These are phyloP conservation scores for Rhagoletis zephyria DNA, from an alignment of 1,140 invertebrate species.

Conservation along the genomic window DNA sequence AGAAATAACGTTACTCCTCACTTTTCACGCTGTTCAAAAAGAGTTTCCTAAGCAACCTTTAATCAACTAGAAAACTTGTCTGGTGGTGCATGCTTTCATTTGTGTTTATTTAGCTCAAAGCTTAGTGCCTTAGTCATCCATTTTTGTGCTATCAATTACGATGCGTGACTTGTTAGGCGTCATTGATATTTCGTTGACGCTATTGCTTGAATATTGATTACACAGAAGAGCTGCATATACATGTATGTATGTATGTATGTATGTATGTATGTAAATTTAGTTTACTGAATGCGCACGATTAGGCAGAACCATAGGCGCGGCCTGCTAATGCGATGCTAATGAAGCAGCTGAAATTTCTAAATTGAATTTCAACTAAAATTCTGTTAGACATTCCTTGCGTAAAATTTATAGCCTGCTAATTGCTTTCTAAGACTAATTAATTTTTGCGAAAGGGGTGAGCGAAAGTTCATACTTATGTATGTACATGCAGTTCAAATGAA, in stretches of 20 bases:
- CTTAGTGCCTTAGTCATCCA: not conserved
- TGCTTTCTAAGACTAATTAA: conserved; percentile 18
- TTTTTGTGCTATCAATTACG: not conserved
- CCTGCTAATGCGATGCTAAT: conserved; percentile 34
- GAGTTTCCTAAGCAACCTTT: not conserved
- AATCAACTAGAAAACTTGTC: not conserved
- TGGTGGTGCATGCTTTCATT: not conserved
- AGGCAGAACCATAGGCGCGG: not conserved
- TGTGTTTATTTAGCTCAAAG: not conserved
- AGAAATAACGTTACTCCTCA: not conserved
- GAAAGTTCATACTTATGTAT: not conserved
- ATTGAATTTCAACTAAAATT: conserved; percentile 2
- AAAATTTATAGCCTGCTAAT: conserved; percentile 15
- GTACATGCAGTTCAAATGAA: not conserved
- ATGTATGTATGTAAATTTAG: not conserved
- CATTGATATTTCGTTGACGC: not conserved
- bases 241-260: not conserved
- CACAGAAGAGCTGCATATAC: not conserved
- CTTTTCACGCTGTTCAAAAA: not conserved
- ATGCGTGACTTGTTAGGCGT: not conserved
- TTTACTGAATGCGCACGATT: no score
- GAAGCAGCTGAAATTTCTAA: conserved; percentile 15
- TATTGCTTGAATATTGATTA: conserved; percentile 1
- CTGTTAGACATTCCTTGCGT: conserved; percentile 3
- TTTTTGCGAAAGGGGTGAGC: not conserved